Percentiles rank a stretch among this genome's conserved stretches.
These are phyloP conservation scores for Stenchaetothrips biformis DNA, from an alignment of 2,888 invertebrate genomes.

Conservation along the genomic window DNA sequence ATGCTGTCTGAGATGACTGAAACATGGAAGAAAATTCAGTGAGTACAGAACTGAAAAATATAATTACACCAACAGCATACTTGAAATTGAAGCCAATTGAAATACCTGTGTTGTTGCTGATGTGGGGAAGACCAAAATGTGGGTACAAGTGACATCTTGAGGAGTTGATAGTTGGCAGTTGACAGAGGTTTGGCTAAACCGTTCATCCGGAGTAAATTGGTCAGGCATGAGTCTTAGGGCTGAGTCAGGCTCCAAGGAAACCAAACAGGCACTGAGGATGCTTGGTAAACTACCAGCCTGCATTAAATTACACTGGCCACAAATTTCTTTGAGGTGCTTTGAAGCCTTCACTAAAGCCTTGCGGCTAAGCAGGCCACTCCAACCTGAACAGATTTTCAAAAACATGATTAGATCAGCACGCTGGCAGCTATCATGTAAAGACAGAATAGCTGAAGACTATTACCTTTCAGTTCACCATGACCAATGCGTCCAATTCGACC, in stretches of 20 bases:
- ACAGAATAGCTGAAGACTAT: neutral
- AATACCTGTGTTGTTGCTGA: slow-evolving; percentile 85
- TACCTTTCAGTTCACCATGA: slow-evolving; percentile 92
- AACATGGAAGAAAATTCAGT: slow-evolving; percentile 31
- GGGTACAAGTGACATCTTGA: slow-evolving; percentile 93
- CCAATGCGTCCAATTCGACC: slow-evolving; percentile 95
- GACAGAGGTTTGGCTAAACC: slow-evolving; percentile 80
- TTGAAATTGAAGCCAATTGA: slow-evolving; percentile 1
- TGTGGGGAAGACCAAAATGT: slow-evolving; percentile 97
- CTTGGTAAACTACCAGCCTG: slow-evolving; percentile 80
- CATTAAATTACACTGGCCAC: slow-evolving; percentile 79
- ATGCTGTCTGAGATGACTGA: slow-evolving; percentile 66
- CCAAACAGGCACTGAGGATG: slow-evolving; percentile 95
- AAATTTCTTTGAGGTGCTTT: slow-evolving; percentile 82
- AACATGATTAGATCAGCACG: neutral
- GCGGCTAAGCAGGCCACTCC: slow-evolving; percentile 90
- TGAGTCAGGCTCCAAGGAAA: slow-evolving; percentile 88
- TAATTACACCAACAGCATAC: slow-evolving; percentile 23
- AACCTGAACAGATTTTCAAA: slow-evolving; percentile 52
- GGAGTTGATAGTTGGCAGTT: slow-evolving; percentile 91
- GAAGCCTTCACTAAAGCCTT: slow-evolving; percentile 85
- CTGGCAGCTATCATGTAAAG: neutral
- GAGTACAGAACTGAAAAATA: slow-evolving; percentile 32
- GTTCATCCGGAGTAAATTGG: slow-evolving; percentile 91
- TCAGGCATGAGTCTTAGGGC: slow-evolving; percentile 88